Base-by-base conservation (phyloP, 1,140 invertebrate species). In the Melipona quadrifasciata region DNA sequence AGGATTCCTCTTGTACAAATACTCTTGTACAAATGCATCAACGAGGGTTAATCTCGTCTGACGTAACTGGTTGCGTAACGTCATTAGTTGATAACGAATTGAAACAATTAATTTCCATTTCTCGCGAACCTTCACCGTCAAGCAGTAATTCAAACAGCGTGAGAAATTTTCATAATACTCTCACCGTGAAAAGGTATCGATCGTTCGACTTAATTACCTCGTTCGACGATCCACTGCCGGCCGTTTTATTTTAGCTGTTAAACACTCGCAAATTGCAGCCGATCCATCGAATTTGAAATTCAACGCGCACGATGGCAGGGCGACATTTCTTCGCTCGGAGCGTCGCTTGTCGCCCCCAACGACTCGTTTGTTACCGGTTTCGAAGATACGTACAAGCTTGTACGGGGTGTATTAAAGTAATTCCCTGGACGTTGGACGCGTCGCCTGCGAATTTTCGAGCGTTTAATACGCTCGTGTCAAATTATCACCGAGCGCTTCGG, bases 241-340 rank as follows among this genome's bases (percentile, higher is more conserved):
- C 24, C n/a, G 14, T 27, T 65, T 67, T 82, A 57, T 76, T 57
- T 67, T 21, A n/a, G 34, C 64, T 12, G 0, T 17, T 68, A 39
- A 39, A 77, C 81, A 58, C 81, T 77, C 51, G 81, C 73, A 82
- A 82, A 77, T 82, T 82, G 53, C 80, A 27, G 4, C 11, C 21
- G 24, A 14, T 17, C 6, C 31, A 39, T 24, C 19, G 34, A 74
- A 53, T 65, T 82, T 82, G 8, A 65, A 55, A 82, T 82, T 74
- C 71, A 64, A 75, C 57, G 51, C 16, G 70, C 10, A n/a, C 24
- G 58, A 47, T 11, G 21, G 16, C 47, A 51, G 17, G 31, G n/a
- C 78, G 78, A 80, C 78, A 31, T 53, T 67, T 71, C 53, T 34
- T 39, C 31, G 19, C 58, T 74, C 57, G 55, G n/a, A 47, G 39